Evolutionary conservation across 2,888 invertebrate genomes (phyloP).

Genomic region (Acrocyrtus sp.): DNA sequence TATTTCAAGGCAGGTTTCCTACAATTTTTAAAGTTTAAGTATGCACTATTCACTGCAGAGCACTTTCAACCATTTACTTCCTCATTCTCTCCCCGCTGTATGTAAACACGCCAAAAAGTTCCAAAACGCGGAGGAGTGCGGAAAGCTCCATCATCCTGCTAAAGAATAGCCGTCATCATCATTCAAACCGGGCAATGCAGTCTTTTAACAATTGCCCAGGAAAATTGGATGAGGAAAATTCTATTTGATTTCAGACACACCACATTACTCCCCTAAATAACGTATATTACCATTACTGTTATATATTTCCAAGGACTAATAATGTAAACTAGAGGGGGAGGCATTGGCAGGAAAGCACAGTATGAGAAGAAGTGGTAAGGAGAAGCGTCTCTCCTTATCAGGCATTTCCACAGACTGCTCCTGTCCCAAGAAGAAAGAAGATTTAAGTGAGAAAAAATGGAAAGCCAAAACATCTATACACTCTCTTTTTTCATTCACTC

Average conservation of each 20-base stretch:
- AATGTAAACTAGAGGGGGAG: neutral
- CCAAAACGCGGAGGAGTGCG: too few species aligned
- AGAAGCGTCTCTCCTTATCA: constrained; percentile 24
- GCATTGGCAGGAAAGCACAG: neutral
- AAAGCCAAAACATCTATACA: constrained; percentile 24
- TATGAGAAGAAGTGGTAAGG: neutral
- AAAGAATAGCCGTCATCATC: neutral
- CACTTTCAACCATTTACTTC: too few species aligned
- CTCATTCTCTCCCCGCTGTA: too few species aligned
- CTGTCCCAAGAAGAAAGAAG: constrained; percentile 34
- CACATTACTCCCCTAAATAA: neutral
- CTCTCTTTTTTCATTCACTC: neutral
- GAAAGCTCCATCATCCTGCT: neutral
- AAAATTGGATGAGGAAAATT: neutral
- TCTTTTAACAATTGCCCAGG: neutral
- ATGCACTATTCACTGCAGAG: too few species aligned
- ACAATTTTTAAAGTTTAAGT: too few species aligned
- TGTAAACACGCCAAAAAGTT: too few species aligned
- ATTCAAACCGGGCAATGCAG: neutral
- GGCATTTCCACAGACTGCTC: constrained; percentile 40
- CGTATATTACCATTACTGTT: neutral
- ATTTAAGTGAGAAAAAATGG: constrained; percentile 35
- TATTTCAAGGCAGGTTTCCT: too few species aligned
- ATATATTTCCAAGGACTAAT: neutral
- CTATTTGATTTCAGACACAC: constrained; percentile 3